These are phyloP conservation scores for Novumbra hubbsi DNA, from an alignment of 2,797 vertebrate genomes.

Conservation along the genomic window DNA sequence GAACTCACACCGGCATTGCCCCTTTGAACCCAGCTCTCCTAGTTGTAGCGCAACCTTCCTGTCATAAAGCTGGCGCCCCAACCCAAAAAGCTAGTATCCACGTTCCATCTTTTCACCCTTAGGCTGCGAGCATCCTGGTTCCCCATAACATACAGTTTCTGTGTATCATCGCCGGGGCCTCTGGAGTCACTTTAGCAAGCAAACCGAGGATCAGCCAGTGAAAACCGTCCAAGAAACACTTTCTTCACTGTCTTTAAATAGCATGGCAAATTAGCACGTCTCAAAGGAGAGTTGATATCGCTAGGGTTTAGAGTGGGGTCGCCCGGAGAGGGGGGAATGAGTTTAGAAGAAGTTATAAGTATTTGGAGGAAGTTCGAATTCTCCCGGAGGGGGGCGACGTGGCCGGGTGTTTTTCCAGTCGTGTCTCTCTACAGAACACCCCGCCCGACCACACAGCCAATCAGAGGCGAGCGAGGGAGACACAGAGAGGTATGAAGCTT, in stretches of 20 bases:
- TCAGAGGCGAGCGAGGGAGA: constrained; percentile 13
- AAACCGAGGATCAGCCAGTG: not conserved
- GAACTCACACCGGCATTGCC: constrained; percentile 36
- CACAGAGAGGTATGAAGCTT: constrained; percentile 39
- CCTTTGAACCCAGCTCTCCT: constrained; percentile 17
- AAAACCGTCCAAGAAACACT: not conserved
- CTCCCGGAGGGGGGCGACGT: not conserved
- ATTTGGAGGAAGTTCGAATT: constrained; percentile 5
- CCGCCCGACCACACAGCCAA: constrained; percentile 1
- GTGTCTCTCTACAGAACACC: constrained; percentile 7
- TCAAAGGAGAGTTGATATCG: constrained; percentile 8
- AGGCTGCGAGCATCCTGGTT: not conserved
- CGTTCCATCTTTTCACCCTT: not conserved
- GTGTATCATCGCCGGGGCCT: not conserved
- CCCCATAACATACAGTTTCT: not conserved
- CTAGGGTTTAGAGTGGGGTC: not conserved
- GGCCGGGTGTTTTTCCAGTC: constrained; percentile 3
- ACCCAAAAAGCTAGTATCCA: not conserved
- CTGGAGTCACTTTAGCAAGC: not conserved
- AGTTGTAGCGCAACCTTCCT: not conserved
- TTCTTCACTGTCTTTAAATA: not conserved
- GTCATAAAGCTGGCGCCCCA: not conserved
- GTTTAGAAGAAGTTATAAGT: constrained; percentile 9
- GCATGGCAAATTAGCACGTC: not conserved
- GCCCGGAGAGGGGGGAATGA: not conserved